These are phyloP conservation scores for Guaruba guarouba DNA, from an alignment of 2,113 vertebrate genomes.

Conservation along the genomic window DNA sequence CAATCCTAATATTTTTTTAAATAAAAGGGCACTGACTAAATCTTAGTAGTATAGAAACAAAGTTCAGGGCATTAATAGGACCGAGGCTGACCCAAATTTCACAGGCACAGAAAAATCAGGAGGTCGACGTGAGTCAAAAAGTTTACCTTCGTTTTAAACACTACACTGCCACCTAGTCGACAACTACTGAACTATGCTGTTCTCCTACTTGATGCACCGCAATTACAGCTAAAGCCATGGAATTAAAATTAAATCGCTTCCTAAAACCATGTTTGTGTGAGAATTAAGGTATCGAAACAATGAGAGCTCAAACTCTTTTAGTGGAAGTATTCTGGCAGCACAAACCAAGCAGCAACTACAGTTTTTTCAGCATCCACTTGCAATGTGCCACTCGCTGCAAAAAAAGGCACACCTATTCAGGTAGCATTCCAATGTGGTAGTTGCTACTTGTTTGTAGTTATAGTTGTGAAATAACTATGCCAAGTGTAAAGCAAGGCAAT, in stretches of 20 bases:
- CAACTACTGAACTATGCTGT: neutral
- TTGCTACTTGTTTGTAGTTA: neutral
- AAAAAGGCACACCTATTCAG: neutral
- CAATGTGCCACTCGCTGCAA: fast-evolving
- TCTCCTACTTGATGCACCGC: fast-evolving
- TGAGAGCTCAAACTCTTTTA: neutral
- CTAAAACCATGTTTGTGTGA: neutral
- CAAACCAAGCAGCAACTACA: neutral
- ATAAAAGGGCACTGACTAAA: no score
- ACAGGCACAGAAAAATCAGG: neutral
- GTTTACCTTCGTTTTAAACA: constrained; percentile 32
- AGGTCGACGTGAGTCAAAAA: neutral
- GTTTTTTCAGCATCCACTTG: neutral
- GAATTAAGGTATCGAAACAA: neutral
- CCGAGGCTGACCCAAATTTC: neutral
- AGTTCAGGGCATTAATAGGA: neutral
- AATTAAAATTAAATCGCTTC: neutral
- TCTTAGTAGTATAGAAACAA: neutral
- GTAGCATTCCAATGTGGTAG: neutral
- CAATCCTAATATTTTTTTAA: neutral
- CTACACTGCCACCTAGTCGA: constrained; percentile 74
- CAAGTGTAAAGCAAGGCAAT: neutral
- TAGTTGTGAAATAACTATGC: neutral
- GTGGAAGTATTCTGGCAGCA: neutral
- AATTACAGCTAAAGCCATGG: neutral